Evolutionary conservation across 2,888 invertebrate genomes (phyloP), one percentile per base, ranked within the genome.

Genomic region (Pediacus dermestoides): DNA sequence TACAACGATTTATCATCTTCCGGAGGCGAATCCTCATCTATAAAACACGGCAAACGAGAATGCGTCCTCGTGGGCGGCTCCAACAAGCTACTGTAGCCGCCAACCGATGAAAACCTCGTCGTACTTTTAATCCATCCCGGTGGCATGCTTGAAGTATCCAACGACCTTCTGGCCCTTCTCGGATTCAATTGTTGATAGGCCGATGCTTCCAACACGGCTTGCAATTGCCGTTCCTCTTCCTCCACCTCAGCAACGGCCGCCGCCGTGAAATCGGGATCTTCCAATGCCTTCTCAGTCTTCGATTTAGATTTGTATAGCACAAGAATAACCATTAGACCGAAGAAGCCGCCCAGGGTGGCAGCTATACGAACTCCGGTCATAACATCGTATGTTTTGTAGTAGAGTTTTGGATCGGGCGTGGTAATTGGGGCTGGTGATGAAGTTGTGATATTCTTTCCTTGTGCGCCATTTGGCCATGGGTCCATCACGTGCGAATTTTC

Each of bases 341-440:
- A 92, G 71, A 92, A 90, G 57, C 89, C 89, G 58, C 91, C 90
- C 34, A 93, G 75, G 2, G 92, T 92, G 55, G 88, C 88, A 55
- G 92, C 92, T 70, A 92, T 92, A 51, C 91, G 80, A 49, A 92
- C 82, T 52, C 92, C 92, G 58, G 91, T 92, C 90, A 90, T 91
- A 68, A 87, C 87, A 76, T 92, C 90, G 72, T 93, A 93, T 21
- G 89, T 88, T 58, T 85, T 83, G 75, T 88, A 90, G 73, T 88
- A 91, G 66, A 57, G 56, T 34, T 52, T 42, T 14, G 52, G 51
- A 35, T 61, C 58, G 33, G 51, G 38, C 34, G 55, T 52, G 30
- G 45, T 42, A 10, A 21, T 38, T 15, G 42, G 31, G 28, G 39
- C 40, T 32, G 46, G 51, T 30, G 45, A 33, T 35, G 45, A 37